A percentile compares a stretch with the other conserved stretches of the same genome.
Conservation (phyloP, 1,140 invertebrate species). For the Spodoptera litura region DNA sequence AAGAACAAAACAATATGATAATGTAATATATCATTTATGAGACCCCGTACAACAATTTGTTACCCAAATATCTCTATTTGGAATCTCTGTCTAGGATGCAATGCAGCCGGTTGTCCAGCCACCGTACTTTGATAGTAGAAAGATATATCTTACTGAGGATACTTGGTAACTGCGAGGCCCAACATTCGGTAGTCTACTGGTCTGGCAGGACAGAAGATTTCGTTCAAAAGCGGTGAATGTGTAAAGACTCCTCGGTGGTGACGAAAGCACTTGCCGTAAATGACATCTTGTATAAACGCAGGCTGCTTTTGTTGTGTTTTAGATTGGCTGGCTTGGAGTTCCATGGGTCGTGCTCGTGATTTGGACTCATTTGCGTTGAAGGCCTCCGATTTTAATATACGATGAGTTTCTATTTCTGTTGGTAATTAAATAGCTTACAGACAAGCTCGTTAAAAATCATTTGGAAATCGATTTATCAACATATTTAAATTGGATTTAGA, state of each 20-base stretch:
- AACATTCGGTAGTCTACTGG: conserved; percentile 8
- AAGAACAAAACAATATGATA: no score
- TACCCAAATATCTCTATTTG: no score
- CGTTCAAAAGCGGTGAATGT: conserved; percentile 10
- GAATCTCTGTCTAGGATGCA: no score
- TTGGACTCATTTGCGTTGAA: neutral
- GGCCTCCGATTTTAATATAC: neutral
- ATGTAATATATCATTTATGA: no score
- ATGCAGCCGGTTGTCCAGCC: no score
- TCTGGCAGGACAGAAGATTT: neutral
- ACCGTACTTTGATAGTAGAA: no score
- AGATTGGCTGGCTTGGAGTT: neutral
- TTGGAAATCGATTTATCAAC: no score
- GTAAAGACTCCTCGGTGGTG: neutral
- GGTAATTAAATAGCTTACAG: no score
- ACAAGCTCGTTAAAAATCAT: no score
- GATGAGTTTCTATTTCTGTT: conserved; percentile 6
- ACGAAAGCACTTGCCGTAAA: neutral
- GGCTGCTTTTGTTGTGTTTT: no score
- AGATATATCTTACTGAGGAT: conserved; percentile 10
- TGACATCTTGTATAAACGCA: neutral
- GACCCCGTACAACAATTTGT: no score
- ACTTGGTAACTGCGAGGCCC: conserved; percentile 1
- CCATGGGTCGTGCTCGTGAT: neutral
- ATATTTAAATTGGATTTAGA: neutral